Percentiles rank a stretch among this genome's conserved stretches.
Evolutionary conservation across 2,888 invertebrate genomes (phyloP).

Genomic region (Tachina fera): DNA sequence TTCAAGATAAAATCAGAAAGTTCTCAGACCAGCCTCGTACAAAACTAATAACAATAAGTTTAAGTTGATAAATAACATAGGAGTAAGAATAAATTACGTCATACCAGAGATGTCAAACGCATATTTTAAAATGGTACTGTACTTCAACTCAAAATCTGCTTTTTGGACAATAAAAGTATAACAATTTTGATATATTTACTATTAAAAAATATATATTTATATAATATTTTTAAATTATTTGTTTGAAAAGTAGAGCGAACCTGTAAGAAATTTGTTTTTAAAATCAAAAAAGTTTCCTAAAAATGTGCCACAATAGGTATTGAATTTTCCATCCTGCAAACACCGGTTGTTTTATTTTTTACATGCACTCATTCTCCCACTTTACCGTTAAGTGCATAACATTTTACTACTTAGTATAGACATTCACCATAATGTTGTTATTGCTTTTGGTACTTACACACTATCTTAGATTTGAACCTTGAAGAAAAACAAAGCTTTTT

Average conservation of each 20-base stretch:
- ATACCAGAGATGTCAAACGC: not conserved
- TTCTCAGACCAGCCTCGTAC: not conserved
- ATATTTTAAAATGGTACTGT: too few species aligned
- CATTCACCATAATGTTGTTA: not conserved
- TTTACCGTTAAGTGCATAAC: not conserved
- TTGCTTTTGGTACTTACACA: not conserved
- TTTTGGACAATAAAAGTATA: too few species aligned
- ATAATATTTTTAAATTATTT: too few species aligned
- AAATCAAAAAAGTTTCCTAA: not conserved
- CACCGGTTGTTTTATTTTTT: not conserved
- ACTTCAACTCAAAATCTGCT: too few species aligned
- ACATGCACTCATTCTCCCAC: not conserved
- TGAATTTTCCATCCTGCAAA: not conserved
- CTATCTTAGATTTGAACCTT: slow-evolving; percentile 15
- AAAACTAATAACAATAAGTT: not conserved
- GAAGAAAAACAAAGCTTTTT: slow-evolving; percentile 29
- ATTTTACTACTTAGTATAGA: slow-evolving; percentile 16
- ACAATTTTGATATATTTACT: too few species aligned
- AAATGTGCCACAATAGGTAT: not conserved
- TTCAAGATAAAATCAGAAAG: too few species aligned
- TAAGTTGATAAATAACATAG: not conserved
- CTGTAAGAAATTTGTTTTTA: too few species aligned
- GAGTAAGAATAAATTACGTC: not conserved
- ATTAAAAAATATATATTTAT: too few species aligned
- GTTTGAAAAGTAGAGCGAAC: too few species aligned